These are phyloP conservation scores for Tenthredo livida DNA, from an alignment of 2,888 invertebrate species.

Conservation along the genomic window DNA sequence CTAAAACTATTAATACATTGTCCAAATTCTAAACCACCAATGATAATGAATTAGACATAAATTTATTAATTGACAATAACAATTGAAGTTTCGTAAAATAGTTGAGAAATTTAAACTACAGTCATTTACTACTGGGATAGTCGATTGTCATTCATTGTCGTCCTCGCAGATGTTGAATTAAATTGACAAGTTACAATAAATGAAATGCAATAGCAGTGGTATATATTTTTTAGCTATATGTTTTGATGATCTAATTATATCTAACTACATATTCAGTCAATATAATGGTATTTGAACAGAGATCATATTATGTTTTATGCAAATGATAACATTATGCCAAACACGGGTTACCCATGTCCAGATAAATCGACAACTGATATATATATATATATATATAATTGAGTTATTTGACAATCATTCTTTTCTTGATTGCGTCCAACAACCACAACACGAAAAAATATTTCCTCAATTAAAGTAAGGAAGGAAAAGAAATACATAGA, in stretches of 20 bases:
- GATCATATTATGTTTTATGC: conserved; percentile 14
- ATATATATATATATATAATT: neutral
- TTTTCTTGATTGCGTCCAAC: neutral
- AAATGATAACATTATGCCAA: conserved; percentile 20
- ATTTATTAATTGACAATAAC: neutral
- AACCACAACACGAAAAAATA: neutral
- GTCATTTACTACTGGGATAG: neutral
- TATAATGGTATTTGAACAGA: neutral
- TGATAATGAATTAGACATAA: neutral
- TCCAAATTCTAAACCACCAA: neutral
- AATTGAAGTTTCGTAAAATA: neutral
- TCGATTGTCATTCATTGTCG: neutral
- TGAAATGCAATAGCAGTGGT: neutral
- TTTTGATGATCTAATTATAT: conserved; percentile 5
- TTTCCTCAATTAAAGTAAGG: neutral
- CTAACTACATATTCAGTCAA: neutral
- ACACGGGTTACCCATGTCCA: neutral
- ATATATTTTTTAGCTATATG: neutral
- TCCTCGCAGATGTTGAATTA: neutral
- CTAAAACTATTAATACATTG: neutral
- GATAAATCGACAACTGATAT: conserved; percentile 19
- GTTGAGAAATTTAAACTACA: neutral
- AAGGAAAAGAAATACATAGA: neutral
- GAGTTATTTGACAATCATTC: neutral
- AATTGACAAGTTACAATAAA: neutral